Base-by-base conservation (phyloP, 2,888 invertebrate genomes). In the Nipponacmea schrenckii region DNA sequence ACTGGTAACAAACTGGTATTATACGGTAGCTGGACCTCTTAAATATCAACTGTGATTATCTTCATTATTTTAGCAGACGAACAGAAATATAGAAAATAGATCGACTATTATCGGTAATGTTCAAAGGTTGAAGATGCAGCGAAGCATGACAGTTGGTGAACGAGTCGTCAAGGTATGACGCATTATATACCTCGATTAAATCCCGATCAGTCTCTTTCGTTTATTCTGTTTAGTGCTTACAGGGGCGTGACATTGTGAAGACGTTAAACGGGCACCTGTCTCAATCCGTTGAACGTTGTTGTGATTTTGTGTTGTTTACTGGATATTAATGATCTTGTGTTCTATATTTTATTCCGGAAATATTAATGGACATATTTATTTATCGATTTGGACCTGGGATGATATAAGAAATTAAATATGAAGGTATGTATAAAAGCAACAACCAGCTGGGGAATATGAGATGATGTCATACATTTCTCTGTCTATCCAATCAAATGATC, bases 381-480 rank as follows among this genome's bases (percentile, higher is more conserved):
- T 39, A 39, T 39, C 39, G 39, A 39, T 39, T 39, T 39, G 8
- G 39, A 39, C 39, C 39, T 39, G 39, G 39, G 39, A 39, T 39
- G 39, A 39, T 56, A 56, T 20, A 56, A 56, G 24, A 56, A 24
- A 20, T 24, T 56, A 20, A 56, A 56, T 24, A 56, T 56, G 56
- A 56, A 56, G 56, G 56, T 56, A 56, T 56, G 56, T 56, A 56
- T 24, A 64, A 10, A 46, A 67, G 46, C 17, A 20, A 46, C 48
- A 48, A 67, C 67, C 67, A 67, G 67, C 67, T 56, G 56, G 56
- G 39, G 24, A 56, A 56, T 20, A 56, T 24, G 66, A 68, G 72
- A 76, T 79, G 79, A 79, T 76, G 77, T 79, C 79, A 79, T 79
- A 69, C 73, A 63, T 69, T 62, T 62, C 39, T 76, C 73, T 71